Conservation (phyloP, 2,113 vertebrate species). For the Opisthocomus hoazin region DNA sequence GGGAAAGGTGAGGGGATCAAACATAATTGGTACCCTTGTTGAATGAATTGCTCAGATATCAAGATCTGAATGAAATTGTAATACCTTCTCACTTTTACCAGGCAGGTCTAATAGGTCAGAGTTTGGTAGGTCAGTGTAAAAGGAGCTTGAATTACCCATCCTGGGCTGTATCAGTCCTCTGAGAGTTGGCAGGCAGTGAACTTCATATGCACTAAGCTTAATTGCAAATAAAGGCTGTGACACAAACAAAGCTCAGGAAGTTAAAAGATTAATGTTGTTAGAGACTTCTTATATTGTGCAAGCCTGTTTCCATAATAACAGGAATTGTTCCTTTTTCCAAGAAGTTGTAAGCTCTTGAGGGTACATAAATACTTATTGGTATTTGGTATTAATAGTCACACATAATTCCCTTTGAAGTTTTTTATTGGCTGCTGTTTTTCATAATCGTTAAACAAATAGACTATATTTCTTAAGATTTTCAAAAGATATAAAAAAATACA, state of each 20-base stretch:
- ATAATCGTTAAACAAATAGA: background rate
- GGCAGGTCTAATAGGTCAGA: background rate
- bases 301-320: background rate
- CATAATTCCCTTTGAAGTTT: background rate
- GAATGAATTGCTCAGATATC: slow-evolving; percentile 49
- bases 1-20: slow-evolving; percentile 49
- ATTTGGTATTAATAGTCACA: background rate
- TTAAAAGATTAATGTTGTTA: slow-evolving; percentile 2
- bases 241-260: background rate
- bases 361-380: background rate
- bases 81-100: slow-evolving; percentile 39
- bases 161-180: background rate
- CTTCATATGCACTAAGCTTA: slow-evolving; percentile 25
- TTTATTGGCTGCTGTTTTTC: background rate
- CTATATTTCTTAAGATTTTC: background rate
- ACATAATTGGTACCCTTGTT: slow-evolving; percentile 34
- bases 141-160: slow-evolving; percentile 28
- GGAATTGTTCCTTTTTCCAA: background rate
- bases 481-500: too few relatives aligned
- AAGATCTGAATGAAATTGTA: slow-evolving; percentile 29
- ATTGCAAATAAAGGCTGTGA: slow-evolving; percentile 40
- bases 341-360: background rate
- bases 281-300: background rate
- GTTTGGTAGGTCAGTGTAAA: slow-evolving; percentile 33
- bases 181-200: background rate